Conservation (phyloP, 2,888 invertebrate genomes). For the Embidobia sp. region DNA sequence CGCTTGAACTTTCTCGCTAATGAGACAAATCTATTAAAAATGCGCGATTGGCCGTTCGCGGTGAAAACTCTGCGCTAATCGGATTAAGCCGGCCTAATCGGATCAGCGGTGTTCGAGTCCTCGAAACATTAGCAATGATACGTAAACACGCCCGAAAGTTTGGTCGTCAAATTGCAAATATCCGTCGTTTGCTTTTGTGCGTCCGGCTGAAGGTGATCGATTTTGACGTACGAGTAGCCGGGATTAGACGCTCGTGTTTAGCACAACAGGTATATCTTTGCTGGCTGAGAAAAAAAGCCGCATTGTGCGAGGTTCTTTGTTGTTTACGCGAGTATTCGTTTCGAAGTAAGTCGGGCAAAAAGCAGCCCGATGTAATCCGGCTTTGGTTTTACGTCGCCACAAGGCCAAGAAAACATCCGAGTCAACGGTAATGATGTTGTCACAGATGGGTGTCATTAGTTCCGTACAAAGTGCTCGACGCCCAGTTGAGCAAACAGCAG, state of each 20-base stretch:
- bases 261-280: too few species aligned
- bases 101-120: slow-evolving; percentile 2
- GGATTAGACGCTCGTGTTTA: too few species aligned
- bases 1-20: slow-evolving; percentile 47
- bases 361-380: slow-evolving; percentile 22
- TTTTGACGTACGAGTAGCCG: too few species aligned
- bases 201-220: slow-evolving; percentile 15
- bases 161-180: background rate
- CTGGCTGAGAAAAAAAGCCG: slow-evolving; percentile 18
- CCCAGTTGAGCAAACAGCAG: slow-evolving; percentile 37
- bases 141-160: background rate
- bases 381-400: slow-evolving; percentile 22
- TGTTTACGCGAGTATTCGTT: too few species aligned
- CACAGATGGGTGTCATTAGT: slow-evolving; percentile 52
- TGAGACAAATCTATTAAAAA: slow-evolving; percentile 43
- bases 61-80: slow-evolving; percentile 37
- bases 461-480: slow-evolving; percentile 19
- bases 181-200: background rate
- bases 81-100: slow-evolving; percentile 29
- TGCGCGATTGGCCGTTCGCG: slow-evolving; percentile 10
- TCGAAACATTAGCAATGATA: background rate
- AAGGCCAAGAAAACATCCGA: slow-evolving; percentile 34
- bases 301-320: too few species aligned
- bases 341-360: too few species aligned
- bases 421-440: slow-evolving; percentile 54